Evolutionary conservation across 2,797 vertebrate genomes (phyloP).

Genomic region (Diglossa cyanea): DNA sequence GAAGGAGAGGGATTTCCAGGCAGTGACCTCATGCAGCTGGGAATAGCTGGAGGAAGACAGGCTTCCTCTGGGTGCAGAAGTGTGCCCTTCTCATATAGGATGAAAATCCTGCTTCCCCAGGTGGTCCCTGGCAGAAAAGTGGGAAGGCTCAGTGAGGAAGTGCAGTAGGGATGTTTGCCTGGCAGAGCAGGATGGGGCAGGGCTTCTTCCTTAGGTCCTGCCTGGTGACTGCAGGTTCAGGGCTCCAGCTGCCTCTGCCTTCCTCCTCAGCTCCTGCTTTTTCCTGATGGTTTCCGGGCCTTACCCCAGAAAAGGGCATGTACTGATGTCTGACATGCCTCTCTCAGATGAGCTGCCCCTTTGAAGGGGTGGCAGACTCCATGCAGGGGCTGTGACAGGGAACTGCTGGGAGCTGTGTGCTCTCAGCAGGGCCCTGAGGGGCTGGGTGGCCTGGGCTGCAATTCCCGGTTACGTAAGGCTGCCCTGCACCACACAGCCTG

Average conservation of each 20-base stretch:
- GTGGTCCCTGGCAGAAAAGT: neutral
- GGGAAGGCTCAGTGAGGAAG: neutral
- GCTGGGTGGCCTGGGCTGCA: neutral
- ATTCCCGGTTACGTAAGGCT: neutral
- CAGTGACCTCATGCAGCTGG: neutral
- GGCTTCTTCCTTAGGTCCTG: neutral
- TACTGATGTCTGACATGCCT: accelerated
- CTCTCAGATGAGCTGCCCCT: neutral
- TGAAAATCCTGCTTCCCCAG: neutral
- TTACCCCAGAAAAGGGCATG: neutral
- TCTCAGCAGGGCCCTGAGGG: neutral
- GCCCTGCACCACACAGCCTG: neutral
- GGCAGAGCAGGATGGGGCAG: neutral
- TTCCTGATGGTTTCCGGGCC: neutral
- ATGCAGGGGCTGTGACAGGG: neutral
- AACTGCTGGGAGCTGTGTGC: neutral
- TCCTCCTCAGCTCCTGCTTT: neutral
- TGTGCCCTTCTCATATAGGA: neutral
- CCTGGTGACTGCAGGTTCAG: too few relatives aligned
- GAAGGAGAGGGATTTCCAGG: neutral
- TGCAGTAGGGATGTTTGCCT: neutral
- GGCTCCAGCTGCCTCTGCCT: neutral
- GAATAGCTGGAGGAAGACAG: neutral
- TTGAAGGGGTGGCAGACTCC: neutral
- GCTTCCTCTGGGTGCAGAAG: neutral